Conservation (phyloP, 2,888 invertebrate genomes). For the Drosophila meridionalis region DNA sequence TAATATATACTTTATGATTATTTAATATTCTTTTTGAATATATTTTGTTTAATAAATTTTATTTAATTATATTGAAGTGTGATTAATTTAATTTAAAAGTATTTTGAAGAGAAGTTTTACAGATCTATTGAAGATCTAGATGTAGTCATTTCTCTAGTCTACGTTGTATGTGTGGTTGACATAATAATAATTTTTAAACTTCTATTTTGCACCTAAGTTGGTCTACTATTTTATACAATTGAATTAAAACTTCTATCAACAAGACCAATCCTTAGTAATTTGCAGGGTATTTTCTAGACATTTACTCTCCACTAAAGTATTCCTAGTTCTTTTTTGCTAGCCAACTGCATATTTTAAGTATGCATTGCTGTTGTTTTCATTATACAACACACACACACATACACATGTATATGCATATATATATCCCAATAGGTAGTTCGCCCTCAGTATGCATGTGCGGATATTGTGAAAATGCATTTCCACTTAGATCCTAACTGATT, state of each 20-base stretch:
- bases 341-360: slow-evolving; percentile 73
- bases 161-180: too few species aligned
- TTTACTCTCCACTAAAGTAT: background rate
- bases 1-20: too few species aligned
- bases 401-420: too few species aligned
- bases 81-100: too few species aligned
- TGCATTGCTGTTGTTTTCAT: slow-evolving; percentile 54
- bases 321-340: slow-evolving; percentile 20
- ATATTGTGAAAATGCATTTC: slow-evolving; percentile 80
- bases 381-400: slow-evolving; percentile 7
- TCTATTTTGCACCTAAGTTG: too few species aligned
- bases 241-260: background rate
- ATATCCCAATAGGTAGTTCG: slow-evolving; percentile 15
- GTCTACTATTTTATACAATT: background rate
- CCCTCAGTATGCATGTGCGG: slow-evolving; percentile 54
- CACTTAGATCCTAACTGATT: slow-evolving; percentile 77
- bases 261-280: background rate
- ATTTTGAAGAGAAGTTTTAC: too few species aligned
- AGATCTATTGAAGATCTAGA: too few species aligned
- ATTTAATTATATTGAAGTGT: too few species aligned
- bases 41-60: too few species aligned
- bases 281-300: background rate
- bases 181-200: too few species aligned
- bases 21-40: too few species aligned
- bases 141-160: too few species aligned